These are phyloP conservation scores for Ophiothrix spiculata DNA, from an alignment of 35 echinoderm and acorn worm genomes.

Conservation along the genomic window DNA sequence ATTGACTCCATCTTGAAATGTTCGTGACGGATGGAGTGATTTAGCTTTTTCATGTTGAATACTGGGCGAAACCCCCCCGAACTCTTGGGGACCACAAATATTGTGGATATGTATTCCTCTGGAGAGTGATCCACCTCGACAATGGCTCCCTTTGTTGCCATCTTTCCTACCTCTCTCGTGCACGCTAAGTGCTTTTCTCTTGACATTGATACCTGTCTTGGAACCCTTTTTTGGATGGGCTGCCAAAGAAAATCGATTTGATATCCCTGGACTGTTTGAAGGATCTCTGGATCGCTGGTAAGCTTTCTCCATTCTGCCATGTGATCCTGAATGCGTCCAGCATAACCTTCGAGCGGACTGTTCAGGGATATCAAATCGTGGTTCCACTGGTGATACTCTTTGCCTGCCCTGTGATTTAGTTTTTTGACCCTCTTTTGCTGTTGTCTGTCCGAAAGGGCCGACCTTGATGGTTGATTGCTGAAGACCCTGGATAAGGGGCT, in stretches of 20 bases:
- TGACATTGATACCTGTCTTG: background rate
- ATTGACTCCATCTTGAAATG: conserved; percentile 42
- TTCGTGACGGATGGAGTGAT: conserved; percentile 2
- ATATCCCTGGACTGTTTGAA: conserved; percentile 36
- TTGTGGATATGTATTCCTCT: conserved; percentile 21
- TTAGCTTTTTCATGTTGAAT: conserved; percentile 19
- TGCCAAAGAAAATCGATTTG: background rate
- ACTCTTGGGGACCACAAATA: conserved; percentile 37
- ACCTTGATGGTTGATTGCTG: background rate
- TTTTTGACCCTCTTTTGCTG: background rate
- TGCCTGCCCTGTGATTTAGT: background rate
- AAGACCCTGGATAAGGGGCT: background rate
- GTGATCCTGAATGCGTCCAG: background rate
- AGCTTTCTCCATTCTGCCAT: background rate
- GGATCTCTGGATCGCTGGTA: conserved; percentile 36
- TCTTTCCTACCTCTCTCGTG: conserved; percentile 8
- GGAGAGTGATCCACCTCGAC: background rate
- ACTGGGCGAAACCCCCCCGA: conserved; percentile 18
- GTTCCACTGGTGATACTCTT: background rate
- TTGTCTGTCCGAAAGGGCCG: background rate
- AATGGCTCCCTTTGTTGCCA: background rate
- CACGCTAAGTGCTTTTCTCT: background rate
- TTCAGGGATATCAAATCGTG: background rate
- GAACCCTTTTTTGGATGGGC: background rate
- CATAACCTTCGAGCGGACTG: background rate